Conservation (phyloP, 2,888 invertebrate species). For the Pachymerium ferrugineum region DNA sequence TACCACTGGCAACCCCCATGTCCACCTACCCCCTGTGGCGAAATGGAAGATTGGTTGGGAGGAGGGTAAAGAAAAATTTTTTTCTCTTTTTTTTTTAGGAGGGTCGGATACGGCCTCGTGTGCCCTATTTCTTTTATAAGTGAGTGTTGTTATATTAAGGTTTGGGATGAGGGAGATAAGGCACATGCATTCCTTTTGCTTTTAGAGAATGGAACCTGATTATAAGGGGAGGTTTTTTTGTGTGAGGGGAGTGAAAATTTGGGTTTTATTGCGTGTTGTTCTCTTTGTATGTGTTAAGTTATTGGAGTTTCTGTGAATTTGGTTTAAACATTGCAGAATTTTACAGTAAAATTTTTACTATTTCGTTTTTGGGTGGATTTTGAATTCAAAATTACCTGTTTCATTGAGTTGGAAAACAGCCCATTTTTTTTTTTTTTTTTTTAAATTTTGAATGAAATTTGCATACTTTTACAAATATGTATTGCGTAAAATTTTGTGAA, state of each 20-base stretch:
- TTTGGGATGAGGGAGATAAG: constrained; percentile 11
- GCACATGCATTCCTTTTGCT: background rate
- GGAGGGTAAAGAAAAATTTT: background rate
- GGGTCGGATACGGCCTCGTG: background rate
- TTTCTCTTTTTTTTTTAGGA: background rate
- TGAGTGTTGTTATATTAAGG: background rate
- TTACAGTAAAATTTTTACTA: no score
- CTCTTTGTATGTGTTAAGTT: no score
- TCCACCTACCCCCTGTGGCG: background rate
- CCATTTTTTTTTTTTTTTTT: no score
- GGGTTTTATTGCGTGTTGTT: no score
- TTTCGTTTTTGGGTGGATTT: no score
- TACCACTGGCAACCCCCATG: constrained; percentile 18
- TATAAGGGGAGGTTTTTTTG: background rate
- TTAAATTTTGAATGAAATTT: no score
- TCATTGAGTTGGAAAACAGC: no score
- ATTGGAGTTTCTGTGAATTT: no score
- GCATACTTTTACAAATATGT: no score
- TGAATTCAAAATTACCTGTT: no score
- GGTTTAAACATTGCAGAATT: no score
- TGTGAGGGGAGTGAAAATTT: background rate
- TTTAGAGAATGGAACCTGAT: background rate
- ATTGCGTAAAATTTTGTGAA: no score
- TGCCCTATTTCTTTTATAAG: background rate
- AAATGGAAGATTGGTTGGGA: background rate